phyloP scores from a whole-genome alignment of 2,888 invertebrate genomes.

The Plebejus argus region DNA sequence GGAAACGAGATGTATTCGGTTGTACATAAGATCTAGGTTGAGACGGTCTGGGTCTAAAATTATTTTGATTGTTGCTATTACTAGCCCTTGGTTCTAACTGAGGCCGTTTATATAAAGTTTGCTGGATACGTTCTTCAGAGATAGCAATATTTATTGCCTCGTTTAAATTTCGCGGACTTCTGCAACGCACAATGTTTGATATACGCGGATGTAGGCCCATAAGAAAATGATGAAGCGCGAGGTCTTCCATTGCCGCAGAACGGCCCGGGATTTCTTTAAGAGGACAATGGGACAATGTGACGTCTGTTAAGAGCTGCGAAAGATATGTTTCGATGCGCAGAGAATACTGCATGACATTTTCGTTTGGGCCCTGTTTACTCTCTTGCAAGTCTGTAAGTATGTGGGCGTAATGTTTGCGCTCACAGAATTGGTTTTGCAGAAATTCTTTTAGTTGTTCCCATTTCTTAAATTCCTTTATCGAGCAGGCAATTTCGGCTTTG shows the following conservation, averaged over 20 bases:
- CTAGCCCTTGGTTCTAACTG: background rate
- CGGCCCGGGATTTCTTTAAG: slow-evolving; percentile 42
- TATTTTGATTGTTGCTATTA: background rate
- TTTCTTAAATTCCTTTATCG: slow-evolving; percentile 34
- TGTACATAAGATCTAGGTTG: background rate
- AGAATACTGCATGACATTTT: slow-evolving; percentile 44
- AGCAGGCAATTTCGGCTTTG: slow-evolving; percentile 37
- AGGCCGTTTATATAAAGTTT: slow-evolving; percentile 14
- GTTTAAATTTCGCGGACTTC: slow-evolving; percentile 38
- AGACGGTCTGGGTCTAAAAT: background rate
- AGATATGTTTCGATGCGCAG: slow-evolving; percentile 44
- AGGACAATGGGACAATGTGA: slow-evolving; percentile 40
- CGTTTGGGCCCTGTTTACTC: slow-evolving; percentile 37
- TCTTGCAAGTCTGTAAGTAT: slow-evolving; percentile 19
- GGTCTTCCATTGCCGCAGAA: slow-evolving; percentile 45
- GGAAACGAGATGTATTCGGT: background rate
- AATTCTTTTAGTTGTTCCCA: slow-evolving; percentile 18
- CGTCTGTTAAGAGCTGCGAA: slow-evolving; percentile 45
- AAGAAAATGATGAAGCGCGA: no score
- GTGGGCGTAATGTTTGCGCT: slow-evolving; percentile 12
- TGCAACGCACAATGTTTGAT: slow-evolving; percentile 39
- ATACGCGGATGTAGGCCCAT: slow-evolving; percentile 37
- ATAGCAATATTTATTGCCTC: slow-evolving; percentile 39
- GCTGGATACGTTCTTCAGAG: slow-evolving; percentile 38
- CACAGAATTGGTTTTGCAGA: slow-evolving; percentile 10